These are phyloP conservation scores for Scotopteryx bipunctaria DNA, from an alignment of 2,888 invertebrate species.

Conservation along the genomic window DNA sequence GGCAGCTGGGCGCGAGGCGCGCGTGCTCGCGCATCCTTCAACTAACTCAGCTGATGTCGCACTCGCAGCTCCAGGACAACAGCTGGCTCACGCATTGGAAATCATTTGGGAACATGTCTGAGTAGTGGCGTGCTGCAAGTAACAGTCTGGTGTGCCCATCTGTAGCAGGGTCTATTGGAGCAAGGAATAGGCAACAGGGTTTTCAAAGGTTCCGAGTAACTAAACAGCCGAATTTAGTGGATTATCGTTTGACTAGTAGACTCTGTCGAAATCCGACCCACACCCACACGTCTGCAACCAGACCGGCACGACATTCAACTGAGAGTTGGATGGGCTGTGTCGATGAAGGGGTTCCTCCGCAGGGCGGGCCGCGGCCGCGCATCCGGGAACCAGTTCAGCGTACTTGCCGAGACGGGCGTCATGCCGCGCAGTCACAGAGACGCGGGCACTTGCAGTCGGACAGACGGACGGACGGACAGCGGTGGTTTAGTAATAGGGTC, in stretches of 20 bases:
- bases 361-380: conserved; percentile 1
- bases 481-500: no score
- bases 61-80: conserved; percentile 6
- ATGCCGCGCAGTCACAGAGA: background rate
- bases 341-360: background rate
- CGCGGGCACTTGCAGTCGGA: background rate
- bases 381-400: background rate
- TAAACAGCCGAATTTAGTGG: no score
- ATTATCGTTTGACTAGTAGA: no score
- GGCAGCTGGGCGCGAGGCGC: conserved; percentile 1
- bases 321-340: background rate
- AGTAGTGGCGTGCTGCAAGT: no score
- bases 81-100: background rate
- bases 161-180: no score
- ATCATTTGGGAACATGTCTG: no score
- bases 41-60: conserved; percentile 13
- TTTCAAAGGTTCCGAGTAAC: no score
- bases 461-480: no score
- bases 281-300: background rate
- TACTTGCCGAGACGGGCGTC: background rate
- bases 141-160: no score
- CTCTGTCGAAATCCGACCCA: background rate
- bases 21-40: conserved; percentile 22
- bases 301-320: background rate
- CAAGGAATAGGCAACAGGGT: no score